These are phyloP conservation scores for Synanthedon vespiformis DNA, from an alignment of 2,888 invertebrate species.

Conservation along the genomic window DNA sequence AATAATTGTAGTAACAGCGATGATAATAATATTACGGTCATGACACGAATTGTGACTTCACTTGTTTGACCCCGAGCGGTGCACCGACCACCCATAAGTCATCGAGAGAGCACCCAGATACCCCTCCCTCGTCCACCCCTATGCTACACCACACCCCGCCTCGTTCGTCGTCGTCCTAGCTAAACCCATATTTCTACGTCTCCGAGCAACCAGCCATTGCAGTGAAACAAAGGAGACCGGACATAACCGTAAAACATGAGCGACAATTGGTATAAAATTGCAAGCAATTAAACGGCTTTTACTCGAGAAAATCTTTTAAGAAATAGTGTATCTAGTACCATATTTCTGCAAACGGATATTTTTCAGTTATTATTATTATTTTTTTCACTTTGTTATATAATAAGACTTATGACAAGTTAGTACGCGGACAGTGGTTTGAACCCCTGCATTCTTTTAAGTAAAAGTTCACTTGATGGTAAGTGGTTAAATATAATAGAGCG, in stretches of 20 bases:
- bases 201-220: conserved; percentile 12
- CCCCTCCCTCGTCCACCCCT: not conserved
- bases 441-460: too few species aligned
- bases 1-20: not conserved
- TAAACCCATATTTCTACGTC: conserved; percentile 37
- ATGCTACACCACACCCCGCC: conserved; percentile 7
- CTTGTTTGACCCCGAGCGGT: not conserved
- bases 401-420: too few species aligned
- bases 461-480: too few species aligned
- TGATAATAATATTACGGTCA: not conserved
- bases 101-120: conserved; percentile 15
- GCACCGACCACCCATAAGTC: conserved; percentile 24
- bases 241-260: conserved; percentile 19
- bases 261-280: not conserved
- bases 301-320: too few species aligned
- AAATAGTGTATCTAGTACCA: too few species aligned
- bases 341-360: too few species aligned
- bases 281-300: not conserved
- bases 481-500: too few species aligned
- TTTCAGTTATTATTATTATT: too few species aligned
- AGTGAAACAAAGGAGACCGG: conserved; percentile 24
- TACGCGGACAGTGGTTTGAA: too few species aligned
- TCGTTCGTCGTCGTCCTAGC: conserved; percentile 9
- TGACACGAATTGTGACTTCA: not conserved
- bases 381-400: too few species aligned